Base-by-base conservation (phyloP, 2,797 vertebrate genomes). In the Sebastes diaconus region DNA sequence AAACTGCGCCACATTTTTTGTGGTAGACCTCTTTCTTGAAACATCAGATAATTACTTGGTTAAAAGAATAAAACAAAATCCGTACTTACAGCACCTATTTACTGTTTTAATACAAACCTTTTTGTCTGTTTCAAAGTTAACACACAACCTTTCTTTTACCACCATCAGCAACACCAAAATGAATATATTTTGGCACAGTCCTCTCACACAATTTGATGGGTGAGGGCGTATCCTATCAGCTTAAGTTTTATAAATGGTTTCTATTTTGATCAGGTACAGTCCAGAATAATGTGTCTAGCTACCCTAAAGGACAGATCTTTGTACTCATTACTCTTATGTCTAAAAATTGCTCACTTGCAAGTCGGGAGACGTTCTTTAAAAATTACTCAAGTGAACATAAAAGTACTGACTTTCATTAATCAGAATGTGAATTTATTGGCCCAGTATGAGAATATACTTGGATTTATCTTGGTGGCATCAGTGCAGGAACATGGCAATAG, bases 341-440 rank as follows among this genome's bases (percentile, higher is more conserved):
- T 63, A 84, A 80, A 83, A 73, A 80, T 18, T 70, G 39, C 66
- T 75, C 65, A 36, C 55, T 81, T 76, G 63, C 29, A 70, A 70
- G 60, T 24, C 3, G 1, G 5, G 10, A 54, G 65, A 67, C 9
- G 3, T 74, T 84, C 57, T 81, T 72, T 52, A 30, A 81, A 81
- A 77, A 84, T 68, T 1, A 66, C 63, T 75, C 39, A 84, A 55
- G 59, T 36, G 27, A 71, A 66, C 57, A 52, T 42, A 10, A 39
- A 65, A 70, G 63, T 20, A 18, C 20, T 9, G 14, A 58, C 66
- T 34, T 68, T 58, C 68, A 73, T 80, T 73, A 67, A 65, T 78
- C 74, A 64, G 22, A 61, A n/a, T 50, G 14, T 22, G 63, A 65
- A 71, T 85, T 71, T 16, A 39, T 68, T 74, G 39, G 29, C 68